Percentiles rank a stretch among this genome's conserved stretches.
Evolutionary conservation across 2,888 invertebrate genomes (phyloP).

Genomic region (Bombylius discolor): DNA sequence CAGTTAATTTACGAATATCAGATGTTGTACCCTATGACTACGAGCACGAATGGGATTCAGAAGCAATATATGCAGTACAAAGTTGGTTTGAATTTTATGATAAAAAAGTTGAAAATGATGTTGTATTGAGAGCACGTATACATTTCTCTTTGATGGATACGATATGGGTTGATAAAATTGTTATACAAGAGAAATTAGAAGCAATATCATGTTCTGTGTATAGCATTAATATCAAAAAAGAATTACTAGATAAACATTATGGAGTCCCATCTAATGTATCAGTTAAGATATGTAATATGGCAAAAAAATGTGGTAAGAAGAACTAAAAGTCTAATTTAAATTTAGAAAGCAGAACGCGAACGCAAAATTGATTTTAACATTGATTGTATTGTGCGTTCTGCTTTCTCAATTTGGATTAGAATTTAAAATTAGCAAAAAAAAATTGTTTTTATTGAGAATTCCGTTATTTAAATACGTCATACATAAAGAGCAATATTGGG

Average conservation of each 20-base stretch:
- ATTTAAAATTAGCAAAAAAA: too few relatives aligned
- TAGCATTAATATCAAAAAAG: constrained; percentile 8
- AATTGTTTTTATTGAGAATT: too few relatives aligned
- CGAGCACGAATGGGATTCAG: constrained; percentile 42
- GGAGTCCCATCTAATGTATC: not conserved
- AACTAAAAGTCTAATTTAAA: not conserved
- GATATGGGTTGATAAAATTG: constrained; percentile 24
- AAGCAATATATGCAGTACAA: constrained; percentile 31
- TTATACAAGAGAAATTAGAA: constrained; percentile 21
- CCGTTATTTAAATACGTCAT: too few relatives aligned
- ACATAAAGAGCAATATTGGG: too few relatives aligned
- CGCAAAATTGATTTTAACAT: too few relatives aligned
- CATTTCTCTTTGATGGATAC: constrained; percentile 22
- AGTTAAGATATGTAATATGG: constrained; percentile 6
- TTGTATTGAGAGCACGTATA: constrained; percentile 26
- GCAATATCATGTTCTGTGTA: constrained; percentile 9
- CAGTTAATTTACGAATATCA: constrained; percentile 41
- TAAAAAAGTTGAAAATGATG: constrained; percentile 16
- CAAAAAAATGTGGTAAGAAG: constrained; percentile 5
- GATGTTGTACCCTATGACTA: constrained; percentile 42
- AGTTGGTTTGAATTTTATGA: constrained; percentile 30
- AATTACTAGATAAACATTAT: constrained; percentile 9
- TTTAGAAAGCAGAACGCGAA: too few relatives aligned
- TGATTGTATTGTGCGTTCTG: too few relatives aligned
- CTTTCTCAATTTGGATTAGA: too few relatives aligned